Percentiles rank a stretch among this genome's conserved stretches.
phyloP scores from a whole-genome alignment of 2,797 vertebrate genomes.

The Argya squamiceps region DNA sequence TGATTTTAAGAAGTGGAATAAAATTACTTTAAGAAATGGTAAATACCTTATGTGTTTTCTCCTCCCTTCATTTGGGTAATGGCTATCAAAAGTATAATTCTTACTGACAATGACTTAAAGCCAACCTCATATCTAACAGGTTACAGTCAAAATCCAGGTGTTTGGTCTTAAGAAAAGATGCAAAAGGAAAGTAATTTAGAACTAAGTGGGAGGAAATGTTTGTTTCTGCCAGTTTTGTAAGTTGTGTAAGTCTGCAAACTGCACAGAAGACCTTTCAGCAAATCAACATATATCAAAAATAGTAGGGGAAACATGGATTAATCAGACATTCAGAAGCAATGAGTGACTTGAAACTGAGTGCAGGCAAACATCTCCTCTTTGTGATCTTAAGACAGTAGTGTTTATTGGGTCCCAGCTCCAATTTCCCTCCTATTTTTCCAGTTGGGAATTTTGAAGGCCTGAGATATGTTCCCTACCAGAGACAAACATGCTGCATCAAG shows the following conservation, averaged over 20 bases:
- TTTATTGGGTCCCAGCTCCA: background rate
- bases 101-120: constrained; percentile 43
- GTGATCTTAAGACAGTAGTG: background rate
- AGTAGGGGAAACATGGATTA: background rate
- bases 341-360: background rate
- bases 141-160: constrained; percentile 15
- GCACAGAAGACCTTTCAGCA: background rate
- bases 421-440: background rate
- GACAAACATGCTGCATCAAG: background rate
- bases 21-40: constrained; percentile 72
- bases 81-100: constrained; percentile 30
- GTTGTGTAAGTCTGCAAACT: background rate
- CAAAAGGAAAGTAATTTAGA: background rate
- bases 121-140: background rate
- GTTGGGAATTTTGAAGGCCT: background rate
- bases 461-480: background rate
- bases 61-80: constrained; percentile 57
- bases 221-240: background rate
- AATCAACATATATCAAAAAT: background rate
- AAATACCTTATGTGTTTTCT: constrained; percentile 58
- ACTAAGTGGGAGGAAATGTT: background rate
- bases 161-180: background rate
- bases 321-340: background rate
- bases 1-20: constrained; percentile 71
- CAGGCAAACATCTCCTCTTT: background rate